A percentile compares a stretch with the other conserved stretches of the same genome.
These are phyloP conservation scores for Craseonycteris thonglongyai DNA, from an alignment of 2,113 vertebrate species.

Conservation along the genomic window DNA sequence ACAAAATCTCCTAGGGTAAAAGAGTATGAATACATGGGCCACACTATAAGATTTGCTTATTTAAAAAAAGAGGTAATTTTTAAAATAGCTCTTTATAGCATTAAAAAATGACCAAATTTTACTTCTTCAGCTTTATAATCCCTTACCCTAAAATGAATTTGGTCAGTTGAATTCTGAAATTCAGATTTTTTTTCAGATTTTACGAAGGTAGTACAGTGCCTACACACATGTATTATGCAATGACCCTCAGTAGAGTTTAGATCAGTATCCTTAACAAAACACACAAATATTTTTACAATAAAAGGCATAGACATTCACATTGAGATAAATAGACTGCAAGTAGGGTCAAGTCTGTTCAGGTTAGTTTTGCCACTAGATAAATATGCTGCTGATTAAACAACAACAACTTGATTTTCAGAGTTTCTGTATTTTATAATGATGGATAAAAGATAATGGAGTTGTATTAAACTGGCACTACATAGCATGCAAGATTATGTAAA, in stretches of 20 bases:
- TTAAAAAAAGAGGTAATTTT: conserved; percentile 36
- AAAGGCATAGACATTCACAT: neutral
- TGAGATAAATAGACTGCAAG: neutral
- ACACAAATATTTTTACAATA: neutral
- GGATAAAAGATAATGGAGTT: neutral
- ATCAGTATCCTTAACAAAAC: neutral
- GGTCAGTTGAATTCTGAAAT: neutral
- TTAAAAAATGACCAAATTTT: neutral
- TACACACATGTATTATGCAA: neutral
- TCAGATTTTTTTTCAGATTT: neutral
- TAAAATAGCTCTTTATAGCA: neutral
- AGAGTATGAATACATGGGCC: neutral
- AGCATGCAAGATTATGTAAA: neutral
- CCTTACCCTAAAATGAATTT: neutral
- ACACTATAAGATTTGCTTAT: neutral
- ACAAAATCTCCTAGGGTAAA: neutral
- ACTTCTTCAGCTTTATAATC: neutral
- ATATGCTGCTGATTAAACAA: neutral
- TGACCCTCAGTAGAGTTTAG: neutral
- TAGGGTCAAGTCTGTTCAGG: neutral
- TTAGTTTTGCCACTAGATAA: conserved; percentile 15
- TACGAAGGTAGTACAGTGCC: neutral
- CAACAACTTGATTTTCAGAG: neutral
- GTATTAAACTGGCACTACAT: neutral
- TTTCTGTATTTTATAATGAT: conserved; percentile 20